These are phyloP conservation scores for Dromococcyx pavoninus DNA, from an alignment of 2,797 vertebrate genomes.

Conservation along the genomic window DNA sequence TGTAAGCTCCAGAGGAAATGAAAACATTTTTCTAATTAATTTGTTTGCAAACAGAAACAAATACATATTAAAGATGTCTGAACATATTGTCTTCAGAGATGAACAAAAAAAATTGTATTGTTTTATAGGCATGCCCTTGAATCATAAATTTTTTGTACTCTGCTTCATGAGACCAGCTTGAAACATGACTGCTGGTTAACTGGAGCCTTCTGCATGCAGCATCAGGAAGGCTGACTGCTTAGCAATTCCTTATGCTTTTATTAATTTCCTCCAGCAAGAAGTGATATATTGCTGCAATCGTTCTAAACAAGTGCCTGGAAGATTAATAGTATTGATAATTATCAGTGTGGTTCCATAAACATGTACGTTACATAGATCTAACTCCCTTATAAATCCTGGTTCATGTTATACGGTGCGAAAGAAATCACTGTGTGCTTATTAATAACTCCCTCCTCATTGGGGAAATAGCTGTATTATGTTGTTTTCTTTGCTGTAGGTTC, in stretches of 20 bases:
- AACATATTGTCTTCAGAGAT: background rate
- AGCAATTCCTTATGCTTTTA: background rate
- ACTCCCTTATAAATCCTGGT: background rate
- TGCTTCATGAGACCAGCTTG: no score
- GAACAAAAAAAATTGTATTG: background rate
- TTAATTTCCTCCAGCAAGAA: conserved; percentile 1
- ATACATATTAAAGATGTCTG: background rate
- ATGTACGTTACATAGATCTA: background rate
- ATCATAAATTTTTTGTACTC: background rate
- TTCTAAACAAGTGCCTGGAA: background rate
- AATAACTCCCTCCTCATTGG: background rate
- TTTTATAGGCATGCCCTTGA: background rate
- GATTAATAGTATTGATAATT: conserved; percentile 60
- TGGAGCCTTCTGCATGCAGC: background rate
- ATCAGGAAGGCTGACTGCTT: background rate
- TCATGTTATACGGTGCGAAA: background rate
- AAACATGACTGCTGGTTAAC: background rate
- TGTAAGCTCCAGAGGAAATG: background rate
- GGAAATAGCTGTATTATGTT: background rate
- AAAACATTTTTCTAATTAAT: background rate
- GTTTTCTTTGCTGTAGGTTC: background rate
- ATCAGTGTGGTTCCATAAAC: conserved; percentile 40
- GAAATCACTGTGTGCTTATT: background rate
- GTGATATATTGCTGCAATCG: background rate
- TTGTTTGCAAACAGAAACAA: background rate